phyloP scores from a whole-genome alignment of 2,113 vertebrate species.

The Ammodytes dubius region DNA sequence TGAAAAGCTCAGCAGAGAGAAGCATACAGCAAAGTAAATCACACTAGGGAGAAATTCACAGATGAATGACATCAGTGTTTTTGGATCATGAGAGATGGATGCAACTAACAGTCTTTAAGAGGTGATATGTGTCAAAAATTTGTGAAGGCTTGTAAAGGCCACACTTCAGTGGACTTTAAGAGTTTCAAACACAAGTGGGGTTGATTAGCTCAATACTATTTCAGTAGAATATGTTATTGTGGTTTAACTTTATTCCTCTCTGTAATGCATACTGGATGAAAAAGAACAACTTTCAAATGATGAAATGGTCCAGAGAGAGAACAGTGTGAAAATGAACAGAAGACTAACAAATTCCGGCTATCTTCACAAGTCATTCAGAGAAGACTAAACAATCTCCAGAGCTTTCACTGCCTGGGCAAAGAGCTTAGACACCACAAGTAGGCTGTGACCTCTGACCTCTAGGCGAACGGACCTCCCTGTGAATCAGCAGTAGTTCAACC shows the following conservation, averaged over 20 bases:
- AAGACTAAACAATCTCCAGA: conserved; percentile 5
- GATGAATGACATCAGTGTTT: neutral
- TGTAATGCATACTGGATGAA: neutral
- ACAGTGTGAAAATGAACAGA: neutral
- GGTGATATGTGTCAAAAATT: neutral
- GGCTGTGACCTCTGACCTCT: conserved; percentile 54
- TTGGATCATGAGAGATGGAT: neutral
- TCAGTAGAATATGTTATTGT: neutral
- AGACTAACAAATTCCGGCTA: neutral
- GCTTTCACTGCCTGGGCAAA: conserved; percentile 8
- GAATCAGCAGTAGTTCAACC: conserved; percentile 27
- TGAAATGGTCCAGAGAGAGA: neutral
- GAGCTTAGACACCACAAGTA: conserved; percentile 2
- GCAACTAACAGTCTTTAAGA: neutral
- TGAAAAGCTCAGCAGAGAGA: too few relatives aligned
- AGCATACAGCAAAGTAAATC: too few relatives aligned
- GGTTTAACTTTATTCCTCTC: neutral
- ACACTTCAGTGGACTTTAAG: too few relatives aligned
- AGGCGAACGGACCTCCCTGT: conserved; percentile 6
- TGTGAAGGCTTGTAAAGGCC: neutral
- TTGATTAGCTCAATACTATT: neutral
- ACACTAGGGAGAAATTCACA: too few relatives aligned
- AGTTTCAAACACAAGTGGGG: neutral
- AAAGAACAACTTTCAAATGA: neutral
- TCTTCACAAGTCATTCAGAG: neutral